These are phyloP conservation scores for Volucella zonaria DNA, from an alignment of 2,888 invertebrate genomes.

Conservation along the genomic window DNA sequence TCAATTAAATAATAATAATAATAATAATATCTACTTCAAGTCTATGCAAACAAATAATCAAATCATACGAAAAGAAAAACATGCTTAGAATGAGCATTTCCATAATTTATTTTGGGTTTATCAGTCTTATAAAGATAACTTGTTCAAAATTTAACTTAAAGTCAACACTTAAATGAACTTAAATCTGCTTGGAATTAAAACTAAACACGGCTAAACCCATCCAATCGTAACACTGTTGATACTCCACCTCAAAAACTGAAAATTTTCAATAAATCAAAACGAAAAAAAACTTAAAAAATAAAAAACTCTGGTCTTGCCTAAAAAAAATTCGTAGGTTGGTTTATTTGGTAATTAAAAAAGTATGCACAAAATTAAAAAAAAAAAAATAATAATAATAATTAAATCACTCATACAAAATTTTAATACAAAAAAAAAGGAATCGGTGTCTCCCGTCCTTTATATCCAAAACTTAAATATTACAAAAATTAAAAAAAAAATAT, in stretches of 20 bases:
- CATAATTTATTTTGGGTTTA: slow-evolving; percentile 38
- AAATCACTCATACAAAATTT: slow-evolving; percentile 61
- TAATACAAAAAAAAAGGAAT: slow-evolving; percentile 43
- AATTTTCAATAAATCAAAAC: neutral
- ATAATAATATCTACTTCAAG: slow-evolving; percentile 4
- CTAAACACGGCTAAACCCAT: neutral
- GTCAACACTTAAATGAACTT: neutral
- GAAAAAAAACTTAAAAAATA: slow-evolving; percentile 5
- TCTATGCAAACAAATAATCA: neutral
- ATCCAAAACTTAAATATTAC: slow-evolving; percentile 46
- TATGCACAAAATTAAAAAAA: slow-evolving; percentile 52
- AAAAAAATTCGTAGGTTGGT: slow-evolving; percentile 47
- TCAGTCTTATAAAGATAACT: slow-evolving; percentile 68
- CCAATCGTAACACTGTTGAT: neutral
- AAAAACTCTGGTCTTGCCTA: neutral
- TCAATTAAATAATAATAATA: neutral
- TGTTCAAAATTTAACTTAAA: slow-evolving; percentile 17
- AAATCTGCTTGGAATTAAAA: neutral
- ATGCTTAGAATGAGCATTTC: slow-evolving; percentile 39
- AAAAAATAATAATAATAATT: neutral
- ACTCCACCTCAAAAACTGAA: neutral
- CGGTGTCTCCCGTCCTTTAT: slow-evolving; percentile 10
- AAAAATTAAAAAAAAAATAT: slow-evolving; percentile 34
- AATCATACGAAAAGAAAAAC: slow-evolving; percentile 17
- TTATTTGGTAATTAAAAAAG: slow-evolving; percentile 56